A percentile compares a stretch with the other conserved stretches of the same genome.
Evolutionary conservation across 2,888 invertebrate species (phyloP).

Genomic region (Stegophylla sp.): DNA sequence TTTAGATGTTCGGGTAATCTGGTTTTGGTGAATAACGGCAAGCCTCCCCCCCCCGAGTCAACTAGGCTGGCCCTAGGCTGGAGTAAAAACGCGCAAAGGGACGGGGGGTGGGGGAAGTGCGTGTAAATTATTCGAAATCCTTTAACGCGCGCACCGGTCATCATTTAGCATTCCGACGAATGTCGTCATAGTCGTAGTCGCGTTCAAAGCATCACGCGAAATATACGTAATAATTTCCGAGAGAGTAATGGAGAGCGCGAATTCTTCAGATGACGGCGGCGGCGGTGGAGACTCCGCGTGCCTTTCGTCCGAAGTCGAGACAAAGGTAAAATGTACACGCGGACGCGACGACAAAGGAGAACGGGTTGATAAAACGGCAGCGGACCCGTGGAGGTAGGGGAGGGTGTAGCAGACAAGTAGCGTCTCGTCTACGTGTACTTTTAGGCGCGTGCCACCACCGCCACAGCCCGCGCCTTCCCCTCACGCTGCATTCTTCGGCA

Average conservation of each 20-base stretch:
- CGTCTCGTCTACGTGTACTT: background rate
- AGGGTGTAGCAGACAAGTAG: background rate
- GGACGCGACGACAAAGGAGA: slow-evolving; percentile 14
- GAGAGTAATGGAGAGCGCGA: slow-evolving; percentile 48
- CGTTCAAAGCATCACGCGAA: slow-evolving; percentile 37
- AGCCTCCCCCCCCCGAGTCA: too few species aligned
- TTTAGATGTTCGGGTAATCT: too few species aligned
- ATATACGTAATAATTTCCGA: slow-evolving; percentile 38
- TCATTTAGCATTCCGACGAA: slow-evolving; percentile 43
- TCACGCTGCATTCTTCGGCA: background rate
- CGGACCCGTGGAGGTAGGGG: background rate
- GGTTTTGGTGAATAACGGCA: too few species aligned
- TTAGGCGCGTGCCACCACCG: background rate
- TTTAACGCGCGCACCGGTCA: slow-evolving; percentile 39
- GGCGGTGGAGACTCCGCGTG: too few species aligned
- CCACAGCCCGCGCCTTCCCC: background rate
- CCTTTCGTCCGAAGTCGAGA: slow-evolving; percentile 22
- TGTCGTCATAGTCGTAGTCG: slow-evolving; percentile 5
- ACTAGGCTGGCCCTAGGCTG: too few species aligned
- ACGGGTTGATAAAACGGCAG: slow-evolving; percentile 32
- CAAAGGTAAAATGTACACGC: slow-evolving; percentile 33
- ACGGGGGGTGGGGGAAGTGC: background rate
- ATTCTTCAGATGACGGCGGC: slow-evolving; percentile 52
- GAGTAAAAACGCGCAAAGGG: background rate
- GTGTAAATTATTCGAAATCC: slow-evolving; percentile 43